Evolutionary conservation across 2,797 vertebrate genomes (phyloP), one percentile per base, ranked within the genome.

Genomic region (Girardinus metallicus): DNA sequence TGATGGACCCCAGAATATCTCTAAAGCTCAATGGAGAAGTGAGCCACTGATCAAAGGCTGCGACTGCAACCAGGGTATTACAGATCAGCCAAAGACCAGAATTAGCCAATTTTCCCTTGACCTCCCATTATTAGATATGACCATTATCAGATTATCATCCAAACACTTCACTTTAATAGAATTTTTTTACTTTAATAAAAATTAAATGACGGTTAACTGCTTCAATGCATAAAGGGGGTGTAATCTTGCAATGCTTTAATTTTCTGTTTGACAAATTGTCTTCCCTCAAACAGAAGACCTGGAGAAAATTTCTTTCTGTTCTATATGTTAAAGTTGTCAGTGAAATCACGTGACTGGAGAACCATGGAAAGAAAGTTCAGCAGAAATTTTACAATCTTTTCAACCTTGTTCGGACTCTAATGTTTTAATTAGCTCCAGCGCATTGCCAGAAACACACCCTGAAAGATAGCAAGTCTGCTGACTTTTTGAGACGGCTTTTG

Each of bases 31-130:
- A 57, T 80, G 53, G 86, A 75, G 47, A 81, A 76, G 60, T 44
- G 13, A 81, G 79, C 47, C 81, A 77, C 81, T 91, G 87, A 88
- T 91, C 86, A 91, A 94, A 93, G 86, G 88, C 82, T 83, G 21
- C 11, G 31, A 36, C 31, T 36, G 3, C 34, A 66, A 68, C 39
- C 10, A 13, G 21, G 1, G 8, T 23, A 26, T 80, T 83, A 90
- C 88, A 44, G 43, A 43, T 70, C 66, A 16, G 6, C 21, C 36
- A 68, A n/a, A 71, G 41, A 29, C 5, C 23, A n/a, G 43, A 44
- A 72, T 46, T n/a, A 46, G n/a, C 3, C 3, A 44, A 46, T 71
- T 71, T 71, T 71, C 41, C 5, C 5, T 15, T 44, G 6, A 71
- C 13, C 66, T 13, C 23, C 10, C 11, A 36, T 41, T 41, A 41